Base-by-base conservation (phyloP, 2,797 vertebrate genomes). In the Esox masquinongy region DNA sequence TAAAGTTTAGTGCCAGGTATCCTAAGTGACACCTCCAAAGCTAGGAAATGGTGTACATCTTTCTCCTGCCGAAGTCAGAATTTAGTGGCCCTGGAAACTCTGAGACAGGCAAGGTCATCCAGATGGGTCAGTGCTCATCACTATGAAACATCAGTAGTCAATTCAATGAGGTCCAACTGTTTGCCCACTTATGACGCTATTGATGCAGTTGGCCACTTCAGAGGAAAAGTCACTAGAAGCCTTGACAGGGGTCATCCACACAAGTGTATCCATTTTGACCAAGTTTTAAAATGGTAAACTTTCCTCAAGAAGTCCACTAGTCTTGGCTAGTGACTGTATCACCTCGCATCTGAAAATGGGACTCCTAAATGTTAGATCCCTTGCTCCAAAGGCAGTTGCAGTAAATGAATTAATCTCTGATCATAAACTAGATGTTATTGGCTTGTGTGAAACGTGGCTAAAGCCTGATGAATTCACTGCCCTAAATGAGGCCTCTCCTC, bases 1-100 rank as follows among this genome's bases (percentile, higher is more conserved):
- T 77, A 72, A 75, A 59, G 56, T 71, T 83, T 81, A 81, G 77
- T 49, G 63, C 12, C 15, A 19, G 9, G 26, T 75, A 80, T 70
- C 74, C 70, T 79, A 49, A 69, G 59, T 29, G n/a, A 74, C 68
- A 29, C 70, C 77, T 39, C 73, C 71, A 43, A 14, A 16, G 1
- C 51, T 70, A 19, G 56, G 47, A 74, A 70, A 72, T 31, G 69
- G n/a, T 29, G 63, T 82, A 78, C 78, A 77, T 78, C 72, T 71
- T 70, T 53, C 70, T 50, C 63, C 29, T 74, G 66, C 69, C 8
- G 69, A 69, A 75, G 74, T 47, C 24, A 50, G 70, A 59, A 61
- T 56, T 68, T 47, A 72, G 31, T 31, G 24, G 53, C 34, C 71
- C 71, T 5, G 19, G 5, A 24, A 43, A 72, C 26, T 11, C 24